phyloP scores from a whole-genome alignment of 2,888 invertebrate genomes.

The Eulithis testata region DNA sequence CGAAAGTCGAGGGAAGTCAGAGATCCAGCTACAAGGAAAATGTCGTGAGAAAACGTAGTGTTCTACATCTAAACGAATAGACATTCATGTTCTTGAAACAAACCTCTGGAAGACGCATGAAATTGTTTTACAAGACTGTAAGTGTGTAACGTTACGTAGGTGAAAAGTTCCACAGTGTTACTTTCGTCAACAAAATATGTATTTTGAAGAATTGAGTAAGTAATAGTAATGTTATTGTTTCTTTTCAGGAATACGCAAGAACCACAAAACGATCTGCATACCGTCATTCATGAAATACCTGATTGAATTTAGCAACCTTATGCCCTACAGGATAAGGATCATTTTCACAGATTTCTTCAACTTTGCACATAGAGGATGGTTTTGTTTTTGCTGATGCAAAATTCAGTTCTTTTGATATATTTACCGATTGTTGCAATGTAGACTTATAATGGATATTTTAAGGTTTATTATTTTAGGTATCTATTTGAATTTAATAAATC shows the following conservation, averaged over 20 bases:
- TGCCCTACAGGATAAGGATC: conserved; percentile 75
- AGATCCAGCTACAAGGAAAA: too few species aligned
- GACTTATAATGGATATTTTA: conserved; percentile 35
- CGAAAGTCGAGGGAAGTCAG: too few species aligned
- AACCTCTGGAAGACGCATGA: too few species aligned
- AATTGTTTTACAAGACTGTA: too few species aligned
- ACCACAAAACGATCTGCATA: conserved; percentile 70
- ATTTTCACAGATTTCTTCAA: conserved; percentile 78
- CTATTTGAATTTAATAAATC: conserved; percentile 36
- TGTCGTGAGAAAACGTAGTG: too few species aligned
- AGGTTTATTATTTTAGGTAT: conserved; percentile 37
- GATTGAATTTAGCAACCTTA: conserved; percentile 66
- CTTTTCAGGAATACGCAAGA: conserved; percentile 73
- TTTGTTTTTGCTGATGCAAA: conserved; percentile 71
- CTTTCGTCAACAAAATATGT: too few species aligned
- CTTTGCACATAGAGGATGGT: conserved; percentile 76
- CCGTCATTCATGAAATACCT: conserved; percentile 72
- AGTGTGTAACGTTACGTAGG: too few species aligned
- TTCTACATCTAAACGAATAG: too few species aligned
- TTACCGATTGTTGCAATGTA: conserved; percentile 20
- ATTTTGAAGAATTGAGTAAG: too few species aligned
- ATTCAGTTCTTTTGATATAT: conserved; percentile 31
- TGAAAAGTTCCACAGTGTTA: too few species aligned
- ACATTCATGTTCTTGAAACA: too few species aligned
- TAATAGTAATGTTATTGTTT: not conserved